Percentiles rank a stretch among this genome's conserved stretches.
Evolutionary conservation across 2,113 vertebrate species (phyloP).

Genomic region (Saccopteryx leptura): DNA sequence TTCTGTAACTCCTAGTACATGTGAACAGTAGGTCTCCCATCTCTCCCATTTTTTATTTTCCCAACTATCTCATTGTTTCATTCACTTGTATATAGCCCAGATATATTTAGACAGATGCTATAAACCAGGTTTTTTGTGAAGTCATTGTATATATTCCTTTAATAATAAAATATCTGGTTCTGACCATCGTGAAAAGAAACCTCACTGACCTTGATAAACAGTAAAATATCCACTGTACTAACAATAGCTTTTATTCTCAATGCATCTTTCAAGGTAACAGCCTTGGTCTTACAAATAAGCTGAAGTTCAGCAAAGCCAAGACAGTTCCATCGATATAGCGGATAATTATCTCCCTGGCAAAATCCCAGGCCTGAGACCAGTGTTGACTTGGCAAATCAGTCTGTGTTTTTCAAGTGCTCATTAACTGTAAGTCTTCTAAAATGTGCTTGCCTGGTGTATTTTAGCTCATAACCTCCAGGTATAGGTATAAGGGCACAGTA

Average conservation of each 20-base stretch:
- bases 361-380: not conserved
- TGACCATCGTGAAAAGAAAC: constrained; percentile 25
- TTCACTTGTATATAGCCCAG: not conserved
- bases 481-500: not conserved
- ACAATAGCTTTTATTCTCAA: not conserved
- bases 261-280: constrained; percentile 8
- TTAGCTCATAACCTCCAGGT: not conserved
- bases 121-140: constrained; percentile 23
- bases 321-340: not conserved
- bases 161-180: not conserved
- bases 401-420: constrained; percentile 52
- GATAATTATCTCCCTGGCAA: constrained; percentile 29
- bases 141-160: not conserved
- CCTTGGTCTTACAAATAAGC: not conserved
- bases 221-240: constrained; percentile 50
- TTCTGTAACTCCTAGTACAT: not conserved
- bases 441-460: constrained; percentile 15
- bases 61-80: not conserved
- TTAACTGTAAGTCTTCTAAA: constrained; percentile 56
- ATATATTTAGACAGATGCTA: not conserved
- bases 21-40: not conserved
- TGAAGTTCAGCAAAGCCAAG: constrained; percentile 53
- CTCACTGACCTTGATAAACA: not conserved
- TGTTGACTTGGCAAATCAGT: constrained; percentile 18
- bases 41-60: not conserved